Evolutionary conservation across 1,140 invertebrate genomes (phyloP).

Genomic region (Drosophila sproati): DNA sequence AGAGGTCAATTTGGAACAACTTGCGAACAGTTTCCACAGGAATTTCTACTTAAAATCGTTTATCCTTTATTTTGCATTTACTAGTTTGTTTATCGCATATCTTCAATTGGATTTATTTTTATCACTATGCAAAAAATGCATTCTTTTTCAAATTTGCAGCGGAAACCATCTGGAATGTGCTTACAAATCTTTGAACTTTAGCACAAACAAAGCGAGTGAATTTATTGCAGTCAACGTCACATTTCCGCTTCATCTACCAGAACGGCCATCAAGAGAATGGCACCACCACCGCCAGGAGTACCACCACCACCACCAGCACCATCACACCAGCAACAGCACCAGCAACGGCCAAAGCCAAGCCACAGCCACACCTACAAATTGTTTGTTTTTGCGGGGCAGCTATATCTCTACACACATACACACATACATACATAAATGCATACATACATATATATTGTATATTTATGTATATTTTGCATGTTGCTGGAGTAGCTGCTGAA

Average conservation of each 20-base stretch:
- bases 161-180: conserved; percentile 27
- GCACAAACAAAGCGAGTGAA: conserved; percentile 70
- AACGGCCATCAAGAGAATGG: conserved; percentile 69
- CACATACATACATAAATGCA: neutral
- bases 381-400: conserved; percentile 54
- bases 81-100: neutral
- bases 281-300: conserved; percentile 44
- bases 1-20: too few species aligned
- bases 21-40: too few species aligned
- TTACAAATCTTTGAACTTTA: conserved; percentile 70
- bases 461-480: conserved; percentile 66
- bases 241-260: conserved; percentile 82
- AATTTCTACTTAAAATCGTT: too few species aligned
- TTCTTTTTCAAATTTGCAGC: conserved; percentile 17
- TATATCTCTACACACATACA: conserved; percentile 20
- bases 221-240: conserved; percentile 79
- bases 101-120: conserved; percentile 10
- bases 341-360: conserved; percentile 37
- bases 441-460: conserved; percentile 18
- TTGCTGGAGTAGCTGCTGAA: conserved; percentile 28
- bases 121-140: neutral
- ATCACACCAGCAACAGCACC: neutral
- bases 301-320: conserved; percentile 1
- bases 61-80: neutral
- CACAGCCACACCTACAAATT: conserved; percentile 77